Evolutionary conservation across 2,797 vertebrate species (phyloP).

Genomic region (Enteromius trimaculatus): DNA sequence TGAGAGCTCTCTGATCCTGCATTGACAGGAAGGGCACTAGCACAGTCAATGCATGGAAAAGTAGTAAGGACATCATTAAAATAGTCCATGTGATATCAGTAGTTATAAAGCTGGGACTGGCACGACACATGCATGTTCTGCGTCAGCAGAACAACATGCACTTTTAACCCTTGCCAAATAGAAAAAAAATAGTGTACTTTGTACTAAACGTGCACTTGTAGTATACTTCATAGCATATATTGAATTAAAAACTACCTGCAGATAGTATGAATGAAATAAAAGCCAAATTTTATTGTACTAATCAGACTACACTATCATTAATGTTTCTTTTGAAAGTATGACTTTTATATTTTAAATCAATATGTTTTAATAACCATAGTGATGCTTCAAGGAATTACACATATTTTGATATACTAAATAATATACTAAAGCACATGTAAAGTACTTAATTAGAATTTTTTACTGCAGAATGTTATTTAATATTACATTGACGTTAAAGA

Average conservation of each 20-base stretch:
- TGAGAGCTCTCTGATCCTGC: background rate
- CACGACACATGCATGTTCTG: too few species aligned
- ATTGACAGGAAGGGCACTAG: background rate
- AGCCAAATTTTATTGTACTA: too few species aligned
- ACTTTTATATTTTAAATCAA: background rate
- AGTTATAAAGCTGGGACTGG: too few species aligned
- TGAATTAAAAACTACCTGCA: background rate
- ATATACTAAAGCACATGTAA: background rate
- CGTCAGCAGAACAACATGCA: background rate
- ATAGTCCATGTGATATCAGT: background rate
- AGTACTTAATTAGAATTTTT: background rate
- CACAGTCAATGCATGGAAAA: background rate
- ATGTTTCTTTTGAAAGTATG: background rate
- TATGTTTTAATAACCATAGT: background rate
- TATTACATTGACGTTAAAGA: background rate
- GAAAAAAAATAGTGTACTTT: background rate
- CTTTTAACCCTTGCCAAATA: background rate
- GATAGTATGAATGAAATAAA: background rate
- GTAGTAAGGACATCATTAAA: background rate
- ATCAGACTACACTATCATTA: background rate
- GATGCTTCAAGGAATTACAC: background rate
- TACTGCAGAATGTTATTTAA: background rate
- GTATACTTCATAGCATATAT: background rate
- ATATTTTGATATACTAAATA: background rate
- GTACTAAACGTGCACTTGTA: background rate